Evolutionary conservation across 2,888 invertebrate species (phyloP).

Genomic region (Phlogophora meticulosa): DNA sequence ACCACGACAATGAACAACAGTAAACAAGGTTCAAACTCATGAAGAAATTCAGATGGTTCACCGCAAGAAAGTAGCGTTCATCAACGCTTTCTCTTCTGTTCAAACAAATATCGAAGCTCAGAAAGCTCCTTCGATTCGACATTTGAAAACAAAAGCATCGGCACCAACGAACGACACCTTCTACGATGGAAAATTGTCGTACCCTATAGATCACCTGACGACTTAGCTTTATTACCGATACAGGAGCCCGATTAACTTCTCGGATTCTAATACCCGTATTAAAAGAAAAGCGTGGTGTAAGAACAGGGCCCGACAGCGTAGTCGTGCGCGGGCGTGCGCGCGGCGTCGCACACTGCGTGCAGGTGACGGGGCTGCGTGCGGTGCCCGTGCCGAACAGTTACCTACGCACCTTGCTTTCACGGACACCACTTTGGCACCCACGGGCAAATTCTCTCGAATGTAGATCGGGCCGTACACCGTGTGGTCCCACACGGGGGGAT

Average conservation of each 20-base stretch:
- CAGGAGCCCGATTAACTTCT: slow-evolving; percentile 17
- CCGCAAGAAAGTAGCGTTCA: slow-evolving; percentile 40
- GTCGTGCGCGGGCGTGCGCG: slow-evolving; percentile 59
- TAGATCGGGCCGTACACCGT: slow-evolving; percentile 98
- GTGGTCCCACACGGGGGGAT: slow-evolving; percentile 99
- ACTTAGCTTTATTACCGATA: slow-evolving; percentile 27
- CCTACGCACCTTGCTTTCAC: slow-evolving; percentile 99
- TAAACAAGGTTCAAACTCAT: slow-evolving; percentile 45
- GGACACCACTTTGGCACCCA: slow-evolving; percentile 99
- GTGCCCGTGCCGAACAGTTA: slow-evolving; percentile 91
- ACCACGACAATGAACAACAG: slow-evolving; percentile 24
- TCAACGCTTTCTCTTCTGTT: slow-evolving; percentile 40
- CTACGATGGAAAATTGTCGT: slow-evolving; percentile 16
- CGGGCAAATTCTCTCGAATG: slow-evolving; percentile 99
- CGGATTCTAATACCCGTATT: slow-evolving; percentile 18
- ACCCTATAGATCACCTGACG: slow-evolving; percentile 12
- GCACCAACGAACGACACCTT: slow-evolving; percentile 17
- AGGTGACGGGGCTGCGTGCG: slow-evolving; percentile 92
- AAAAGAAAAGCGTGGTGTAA: slow-evolving; percentile 25
- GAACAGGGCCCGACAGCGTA: slow-evolving; percentile 33
- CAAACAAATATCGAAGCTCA: slow-evolving; percentile 34
- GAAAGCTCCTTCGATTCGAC: slow-evolving; percentile 1
- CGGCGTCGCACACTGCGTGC: slow-evolving; percentile 85
- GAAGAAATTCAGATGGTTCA: slow-evolving; percentile 33
- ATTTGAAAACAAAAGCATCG: slow-evolving; percentile 37